A percentile compares a stretch with the other conserved stretches of the same genome.
These are phyloP conservation scores for Pampus argenteus DNA, from an alignment of 2,797 vertebrate species.

Conservation along the genomic window DNA sequence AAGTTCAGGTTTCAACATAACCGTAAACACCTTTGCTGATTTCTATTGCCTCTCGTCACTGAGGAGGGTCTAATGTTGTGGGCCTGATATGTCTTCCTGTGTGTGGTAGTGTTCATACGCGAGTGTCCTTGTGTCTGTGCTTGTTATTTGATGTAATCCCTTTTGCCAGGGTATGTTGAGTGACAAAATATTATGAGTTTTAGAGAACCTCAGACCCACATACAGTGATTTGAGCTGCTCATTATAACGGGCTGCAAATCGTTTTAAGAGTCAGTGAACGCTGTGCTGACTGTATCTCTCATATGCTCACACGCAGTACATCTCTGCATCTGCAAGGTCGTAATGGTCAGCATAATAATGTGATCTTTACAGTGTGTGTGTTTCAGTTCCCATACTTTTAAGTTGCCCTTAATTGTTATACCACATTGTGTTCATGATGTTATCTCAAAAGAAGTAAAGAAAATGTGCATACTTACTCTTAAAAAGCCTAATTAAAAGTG, in stretches of 20 bases:
- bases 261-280: slow-evolving; percentile 16
- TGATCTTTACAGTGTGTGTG: slow-evolving; percentile 34
- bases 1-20: neutral
- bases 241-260: slow-evolving; percentile 47
- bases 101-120: neutral
- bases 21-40: neutral
- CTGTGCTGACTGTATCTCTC: slow-evolving; percentile 8
- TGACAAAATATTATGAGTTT: slow-evolving; percentile 19
- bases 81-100: neutral
- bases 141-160: slow-evolving; percentile 31
- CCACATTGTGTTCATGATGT: slow-evolving; percentile 22
- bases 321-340: slow-evolving; percentile 52
- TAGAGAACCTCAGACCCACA: slow-evolving; percentile 11
- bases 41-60: neutral
- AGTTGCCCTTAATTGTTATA: slow-evolving; percentile 30
- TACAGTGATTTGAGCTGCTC: slow-evolving; percentile 32
- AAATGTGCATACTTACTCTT: slow-evolving; percentile 8
- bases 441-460: slow-evolving; percentile 26
- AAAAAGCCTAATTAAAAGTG: slow-evolving; percentile 43
- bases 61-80: neutral
- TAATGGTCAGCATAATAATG: slow-evolving; percentile 32
- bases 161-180: neutral
- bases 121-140: neutral
- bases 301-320: slow-evolving; percentile 8
- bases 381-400: slow-evolving; percentile 10